Base-by-base conservation (phyloP, 2,888 invertebrate genomes). In the Erpobdella octoculata region DNA sequence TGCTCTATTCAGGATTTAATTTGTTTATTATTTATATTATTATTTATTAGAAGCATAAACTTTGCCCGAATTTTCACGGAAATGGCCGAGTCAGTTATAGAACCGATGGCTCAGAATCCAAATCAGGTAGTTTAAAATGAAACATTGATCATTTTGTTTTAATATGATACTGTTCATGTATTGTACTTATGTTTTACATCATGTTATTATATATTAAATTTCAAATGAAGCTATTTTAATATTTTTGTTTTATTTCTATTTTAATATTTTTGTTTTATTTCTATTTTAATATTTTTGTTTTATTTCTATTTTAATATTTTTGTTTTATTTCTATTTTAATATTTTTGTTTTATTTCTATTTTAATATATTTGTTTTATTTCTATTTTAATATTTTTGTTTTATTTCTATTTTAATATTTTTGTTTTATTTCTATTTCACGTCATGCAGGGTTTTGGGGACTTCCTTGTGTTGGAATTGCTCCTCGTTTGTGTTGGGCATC, bases 61-160 rank as follows among this genome's bases (percentile, higher is more conserved):
- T 95, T 92, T 83, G 93, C 93, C 76, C 88, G 94, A 76, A 89
- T 97, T 77, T 98, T 97, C 81, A 95, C 96, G 1, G 95, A 94
- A 82, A 83, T 94, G 74, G 93, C 90, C 0, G 96, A 97, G 84
- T 89, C 93, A 8, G 91, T 94, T 82, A 85, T 96, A 76, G 89
- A 90, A 75, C 89, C 90, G 79, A 91, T 96, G 79, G 87, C 93
- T 9, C 65, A 74, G 21, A 76, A 78, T 64, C 82, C 82, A 33
- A 79, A 78, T 74, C 78, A 81, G 78, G 81, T 81, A 9, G 15
- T 59, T 25, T n/a, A n/a, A n/a, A n/a, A n/a, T n/a, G n/a, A n/a
- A n/a, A n/a, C n/a, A n/a, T n/a, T n/a, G n/a, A n/a, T n/a, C n/a
- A n/a, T n/a, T n/a, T n/a, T n/a, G n/a, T n/a, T n/a, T n/a, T n/a